Percentiles rank a stretch among this genome's conserved stretches.
Conservation (phyloP, 2,113 vertebrate genomes). For the Cephalopterus ornatus region DNA sequence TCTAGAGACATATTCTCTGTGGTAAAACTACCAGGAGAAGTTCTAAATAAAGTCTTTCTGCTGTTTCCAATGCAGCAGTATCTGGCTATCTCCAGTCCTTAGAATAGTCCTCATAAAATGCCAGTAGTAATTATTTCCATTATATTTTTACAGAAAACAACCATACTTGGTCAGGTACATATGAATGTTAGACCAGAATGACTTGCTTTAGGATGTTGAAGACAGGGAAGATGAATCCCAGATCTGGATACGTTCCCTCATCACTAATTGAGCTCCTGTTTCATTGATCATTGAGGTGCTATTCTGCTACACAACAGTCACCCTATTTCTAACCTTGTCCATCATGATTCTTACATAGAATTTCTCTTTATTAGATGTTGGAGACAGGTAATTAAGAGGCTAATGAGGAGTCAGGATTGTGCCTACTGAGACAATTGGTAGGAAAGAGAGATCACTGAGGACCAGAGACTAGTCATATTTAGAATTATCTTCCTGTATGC, state of each 20-base stretch:
- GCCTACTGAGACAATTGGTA: neutral
- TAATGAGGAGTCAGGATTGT: neutral
- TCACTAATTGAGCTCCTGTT: neutral
- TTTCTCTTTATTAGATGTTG: neutral
- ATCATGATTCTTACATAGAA: neutral
- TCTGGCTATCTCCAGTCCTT: neutral
- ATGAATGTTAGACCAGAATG: neutral
- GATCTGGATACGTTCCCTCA: neutral
- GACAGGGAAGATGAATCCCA: neutral
- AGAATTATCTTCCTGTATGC: neutral
- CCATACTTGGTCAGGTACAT: neutral
- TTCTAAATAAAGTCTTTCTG: neutral
- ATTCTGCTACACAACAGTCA: rapidly evolving
- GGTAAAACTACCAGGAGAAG: neutral
- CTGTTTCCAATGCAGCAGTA: neutral
- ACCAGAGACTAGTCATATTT: neutral
- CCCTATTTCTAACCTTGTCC: neutral
- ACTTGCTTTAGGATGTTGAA: neutral
- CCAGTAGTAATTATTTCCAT: neutral
- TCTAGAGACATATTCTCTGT: neutral
- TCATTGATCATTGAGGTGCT: rapidly evolving
- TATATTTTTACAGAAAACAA: neutral
- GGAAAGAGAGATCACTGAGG: neutral
- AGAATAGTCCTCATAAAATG: neutral
- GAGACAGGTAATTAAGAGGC: neutral